Conservation (phyloP, 2,797 vertebrate genomes). For the Esox lucius region DNA sequence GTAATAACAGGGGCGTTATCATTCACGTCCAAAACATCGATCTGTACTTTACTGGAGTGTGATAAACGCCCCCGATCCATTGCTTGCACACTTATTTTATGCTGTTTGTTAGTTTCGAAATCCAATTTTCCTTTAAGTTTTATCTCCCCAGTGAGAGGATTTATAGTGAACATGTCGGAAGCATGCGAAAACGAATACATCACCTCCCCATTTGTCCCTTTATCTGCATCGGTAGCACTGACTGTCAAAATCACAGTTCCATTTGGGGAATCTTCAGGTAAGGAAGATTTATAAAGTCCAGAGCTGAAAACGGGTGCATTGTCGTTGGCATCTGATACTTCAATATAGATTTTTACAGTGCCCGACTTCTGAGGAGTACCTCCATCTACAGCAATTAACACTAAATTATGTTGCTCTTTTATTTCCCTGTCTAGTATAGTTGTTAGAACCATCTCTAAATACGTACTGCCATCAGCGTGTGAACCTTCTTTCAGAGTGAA, state of each 20-base stretch:
- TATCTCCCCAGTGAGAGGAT: slow-evolving; percentile 58
- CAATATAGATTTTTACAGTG: slow-evolving; percentile 54
- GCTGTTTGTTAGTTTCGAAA: slow-evolving; percentile 62
- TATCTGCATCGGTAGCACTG: slow-evolving; percentile 55
- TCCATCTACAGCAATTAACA: slow-evolving; percentile 65
- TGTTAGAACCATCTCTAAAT: slow-evolving; percentile 59
- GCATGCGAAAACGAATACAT: slow-evolving; percentile 51
- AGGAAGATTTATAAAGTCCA: slow-evolving; percentile 34
- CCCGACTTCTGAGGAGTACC: slow-evolving; percentile 65
- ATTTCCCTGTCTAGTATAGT: slow-evolving; percentile 38
- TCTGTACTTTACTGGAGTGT: slow-evolving; percentile 53
- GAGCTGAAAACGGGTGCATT: slow-evolving; percentile 67
- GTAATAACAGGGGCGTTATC: slow-evolving; percentile 64
- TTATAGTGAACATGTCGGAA: slow-evolving; percentile 61
- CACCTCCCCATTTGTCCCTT: slow-evolving; percentile 57
- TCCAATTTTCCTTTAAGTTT: slow-evolving; percentile 56
- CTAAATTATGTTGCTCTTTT: slow-evolving; percentile 33
- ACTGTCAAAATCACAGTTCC: slow-evolving; percentile 24
- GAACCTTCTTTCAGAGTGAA: slow-evolving; percentile 32
- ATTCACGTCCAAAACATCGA: slow-evolving; percentile 71
- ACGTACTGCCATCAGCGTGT: slow-evolving; percentile 33
- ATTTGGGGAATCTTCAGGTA: slow-evolving; percentile 38
- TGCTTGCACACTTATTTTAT: slow-evolving; percentile 54
- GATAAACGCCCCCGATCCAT: slow-evolving; percentile 53
- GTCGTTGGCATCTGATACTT: slow-evolving; percentile 70